These are phyloP conservation scores for Avahi laniger DNA, from an alignment of 2,797 vertebrate species.

Conservation along the genomic window DNA sequence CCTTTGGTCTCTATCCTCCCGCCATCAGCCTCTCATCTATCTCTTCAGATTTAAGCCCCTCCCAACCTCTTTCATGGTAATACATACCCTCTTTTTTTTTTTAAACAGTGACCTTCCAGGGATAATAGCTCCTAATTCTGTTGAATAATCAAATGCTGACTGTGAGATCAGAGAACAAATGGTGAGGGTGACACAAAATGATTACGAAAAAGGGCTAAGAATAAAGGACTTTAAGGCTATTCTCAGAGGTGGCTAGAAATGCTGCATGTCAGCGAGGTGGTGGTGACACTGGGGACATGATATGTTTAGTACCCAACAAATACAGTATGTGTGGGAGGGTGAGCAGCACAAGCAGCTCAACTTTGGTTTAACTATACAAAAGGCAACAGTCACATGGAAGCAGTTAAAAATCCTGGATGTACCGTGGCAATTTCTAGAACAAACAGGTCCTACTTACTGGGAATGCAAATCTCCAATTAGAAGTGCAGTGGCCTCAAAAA, in stretches of 20 bases:
- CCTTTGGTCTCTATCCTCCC: background rate
- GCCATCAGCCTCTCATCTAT: background rate
- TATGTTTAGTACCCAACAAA: background rate
- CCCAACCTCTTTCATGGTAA: background rate
- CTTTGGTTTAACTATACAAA: conserved; percentile 12
- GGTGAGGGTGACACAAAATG: background rate
- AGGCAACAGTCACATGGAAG: background rate
- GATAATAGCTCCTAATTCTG: conserved; percentile 5
- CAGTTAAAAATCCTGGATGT: background rate
- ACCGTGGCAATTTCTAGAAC: background rate
- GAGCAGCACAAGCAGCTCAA: background rate
- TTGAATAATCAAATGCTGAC: background rate
- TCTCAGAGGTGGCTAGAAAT: background rate
- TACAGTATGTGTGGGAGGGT: background rate
- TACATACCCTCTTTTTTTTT: background rate
- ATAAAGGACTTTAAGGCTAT: background rate
- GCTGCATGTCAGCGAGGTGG: background rate
- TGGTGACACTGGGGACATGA: background rate
- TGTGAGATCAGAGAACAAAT: background rate
- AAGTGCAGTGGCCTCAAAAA: background rate
- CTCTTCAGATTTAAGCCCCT: background rate
- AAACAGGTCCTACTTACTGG: background rate
- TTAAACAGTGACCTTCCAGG: background rate
- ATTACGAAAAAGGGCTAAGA: background rate
- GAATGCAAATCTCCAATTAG: background rate